Conservation (phyloP, 1,140 invertebrate genomes). For the Pantala flavescens region DNA sequence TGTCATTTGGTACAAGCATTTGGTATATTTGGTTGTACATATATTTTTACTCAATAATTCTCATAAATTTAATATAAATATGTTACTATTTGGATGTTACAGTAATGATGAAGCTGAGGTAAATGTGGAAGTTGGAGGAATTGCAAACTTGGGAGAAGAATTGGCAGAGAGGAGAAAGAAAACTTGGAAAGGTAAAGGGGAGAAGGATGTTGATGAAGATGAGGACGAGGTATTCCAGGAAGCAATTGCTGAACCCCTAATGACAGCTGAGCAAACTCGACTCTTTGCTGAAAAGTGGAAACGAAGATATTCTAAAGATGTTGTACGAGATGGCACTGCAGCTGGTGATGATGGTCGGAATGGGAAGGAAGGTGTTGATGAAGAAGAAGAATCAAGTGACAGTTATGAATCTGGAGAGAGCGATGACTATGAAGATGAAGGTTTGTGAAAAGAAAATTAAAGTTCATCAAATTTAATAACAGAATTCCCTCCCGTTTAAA, state of each 20-base stretch:
- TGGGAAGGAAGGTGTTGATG: slow-evolving; percentile 19
- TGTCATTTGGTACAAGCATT: no score
- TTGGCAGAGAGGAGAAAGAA: not conserved
- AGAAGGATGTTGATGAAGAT: slow-evolving; percentile 33
- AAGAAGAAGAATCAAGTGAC: slow-evolving; percentile 28
- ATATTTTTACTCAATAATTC: no score
- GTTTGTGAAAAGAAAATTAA: slow-evolving; percentile 35
- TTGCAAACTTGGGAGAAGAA: not conserved
- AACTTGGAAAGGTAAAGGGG: slow-evolving; percentile 22
- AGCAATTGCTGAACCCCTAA: slow-evolving; percentile 42
- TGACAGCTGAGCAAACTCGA: slow-evolving; percentile 53
- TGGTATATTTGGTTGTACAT: no score
- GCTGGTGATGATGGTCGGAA: slow-evolving; percentile 15
- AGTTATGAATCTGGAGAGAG: not conserved
- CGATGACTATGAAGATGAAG: slow-evolving; percentile 24
- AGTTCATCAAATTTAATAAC: slow-evolving; percentile 14
- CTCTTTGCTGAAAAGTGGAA: slow-evolving; percentile 53
- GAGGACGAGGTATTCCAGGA: slow-evolving; percentile 51
- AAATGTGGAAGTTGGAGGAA: slow-evolving; percentile 21
- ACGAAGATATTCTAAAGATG: slow-evolving; percentile 38
- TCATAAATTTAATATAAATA: no score
- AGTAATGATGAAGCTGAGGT: slow-evolving; percentile 26
- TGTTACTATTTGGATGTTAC: not conserved
- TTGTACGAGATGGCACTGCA: slow-evolving; percentile 20
- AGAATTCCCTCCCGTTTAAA: not conserved